These are phyloP conservation scores for Cremastinae sp. DNA, from an alignment of 2,888 invertebrate genomes.

Conservation along the genomic window DNA sequence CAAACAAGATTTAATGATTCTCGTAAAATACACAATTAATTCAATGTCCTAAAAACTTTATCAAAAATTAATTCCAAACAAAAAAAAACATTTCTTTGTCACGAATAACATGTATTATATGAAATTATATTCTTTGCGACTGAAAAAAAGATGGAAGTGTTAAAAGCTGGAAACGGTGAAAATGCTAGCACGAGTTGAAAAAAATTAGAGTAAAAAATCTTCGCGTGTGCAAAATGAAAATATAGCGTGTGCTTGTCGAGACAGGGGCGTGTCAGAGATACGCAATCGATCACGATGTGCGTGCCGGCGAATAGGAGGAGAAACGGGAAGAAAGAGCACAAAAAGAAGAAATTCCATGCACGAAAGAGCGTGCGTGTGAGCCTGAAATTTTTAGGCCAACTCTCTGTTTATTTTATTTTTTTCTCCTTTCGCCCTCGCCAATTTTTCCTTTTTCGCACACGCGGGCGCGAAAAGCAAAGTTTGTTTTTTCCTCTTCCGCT, in stretches of 20 bases:
- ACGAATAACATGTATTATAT: too few species aligned
- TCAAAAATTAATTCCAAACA: too few species aligned
- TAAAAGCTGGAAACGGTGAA: too few species aligned
- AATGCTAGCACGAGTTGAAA: too few species aligned
- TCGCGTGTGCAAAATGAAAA: conserved; percentile 23
- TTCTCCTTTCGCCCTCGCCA: background rate
- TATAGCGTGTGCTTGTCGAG: conserved; percentile 17
- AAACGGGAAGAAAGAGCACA: background rate
- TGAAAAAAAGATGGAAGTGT: too few species aligned
- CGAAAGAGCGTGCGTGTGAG: conserved; percentile 8
- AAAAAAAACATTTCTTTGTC: too few species aligned
- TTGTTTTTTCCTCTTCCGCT: background rate
- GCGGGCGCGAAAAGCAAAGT: background rate
- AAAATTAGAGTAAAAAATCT: too few species aligned
- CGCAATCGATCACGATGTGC: conserved; percentile 56
- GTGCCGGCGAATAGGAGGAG: conserved; percentile 28
- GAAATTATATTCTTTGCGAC: background rate
- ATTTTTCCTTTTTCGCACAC: background rate
- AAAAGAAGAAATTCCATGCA: conserved; percentile 19
- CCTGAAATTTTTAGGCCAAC: conserved; percentile 25
- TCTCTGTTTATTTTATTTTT: conserved; percentile 28
- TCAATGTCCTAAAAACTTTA: too few species aligned
- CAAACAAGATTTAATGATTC: too few species aligned
- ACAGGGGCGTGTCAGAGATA: conserved; percentile 39
- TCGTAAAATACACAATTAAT: too few species aligned